Evolutionary conservation across 2,797 vertebrate genomes (phyloP), one percentile per base, ranked within the genome.

Genomic region (Neosalanx taihuensis): DNA sequence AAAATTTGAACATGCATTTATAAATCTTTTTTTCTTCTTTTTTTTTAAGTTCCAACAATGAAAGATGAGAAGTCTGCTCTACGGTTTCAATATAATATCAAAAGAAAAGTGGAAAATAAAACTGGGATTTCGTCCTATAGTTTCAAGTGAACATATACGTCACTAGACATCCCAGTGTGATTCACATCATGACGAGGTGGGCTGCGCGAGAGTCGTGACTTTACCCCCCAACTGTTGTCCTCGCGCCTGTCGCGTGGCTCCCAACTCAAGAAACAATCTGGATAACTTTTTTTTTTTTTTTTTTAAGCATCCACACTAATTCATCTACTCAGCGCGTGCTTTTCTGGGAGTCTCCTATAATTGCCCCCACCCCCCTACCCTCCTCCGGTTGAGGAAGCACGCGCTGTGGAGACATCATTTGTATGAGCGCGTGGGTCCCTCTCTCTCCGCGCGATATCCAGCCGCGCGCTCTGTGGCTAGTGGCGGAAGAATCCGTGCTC

Each of bases 171-270:
- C 85, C 86, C 86, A 66, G 75, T 76, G 81, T 89, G 85, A 90
- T 85, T 89, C 84, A 78, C 81, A 83, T 88, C 85, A 82, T 92
- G 89, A 92, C 89, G 87, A 89, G 60, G 71, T 1, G 81, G 66
- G 77, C 31, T 84, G 84, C 85, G 88, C 76, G 79, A 81, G 76
- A 87, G 88, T 92, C 91, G 88, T 92, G 92, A 90, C 89, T 88
- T 76, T 79, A 65, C 68, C 73, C 64, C 59, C 56, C 46, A 65
- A 72, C 63, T 58, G 74, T 56, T 73, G 59, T 67, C 77, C 65
- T 70, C 75, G 77, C 73, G 77, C 73, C 75, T 73, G 63, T 62
- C 31, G 67, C n/a, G 26, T 49, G 41, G 59, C 46, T 60, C 58
- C 67, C 37, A 57, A 64, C 69, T 30, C 37, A 49, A 67, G 58